Conservation (phyloP, 35 echinoderm and acorn worm genomes). For the Hemicentrotus pulcherrimus region DNA sequence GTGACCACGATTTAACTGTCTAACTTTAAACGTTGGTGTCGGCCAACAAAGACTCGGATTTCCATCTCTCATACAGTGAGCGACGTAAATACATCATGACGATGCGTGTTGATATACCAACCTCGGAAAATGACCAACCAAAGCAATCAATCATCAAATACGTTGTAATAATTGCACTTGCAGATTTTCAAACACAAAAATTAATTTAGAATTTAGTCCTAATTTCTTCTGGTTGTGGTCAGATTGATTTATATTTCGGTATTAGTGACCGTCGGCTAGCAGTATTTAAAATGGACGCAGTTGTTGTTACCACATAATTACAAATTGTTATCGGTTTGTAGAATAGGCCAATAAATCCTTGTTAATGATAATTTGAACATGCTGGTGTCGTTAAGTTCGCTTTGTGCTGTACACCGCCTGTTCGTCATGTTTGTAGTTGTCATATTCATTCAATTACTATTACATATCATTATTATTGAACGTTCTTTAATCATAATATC, state of each 20-base stretch:
- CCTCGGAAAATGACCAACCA: neutral
- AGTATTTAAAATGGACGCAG: neutral
- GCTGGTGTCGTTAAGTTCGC: too few species aligned
- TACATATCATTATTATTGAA: too few species aligned
- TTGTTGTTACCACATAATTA: neutral
- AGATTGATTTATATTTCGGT: neutral
- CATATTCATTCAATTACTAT: too few species aligned
- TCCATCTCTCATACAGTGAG: too few species aligned
- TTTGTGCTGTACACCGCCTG: too few species aligned
- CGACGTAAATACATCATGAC: neutral
- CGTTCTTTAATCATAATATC: too few species aligned
- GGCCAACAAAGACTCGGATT: too few species aligned
- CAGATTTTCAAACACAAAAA: neutral
- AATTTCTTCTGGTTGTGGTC: neutral
- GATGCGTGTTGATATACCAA: neutral
- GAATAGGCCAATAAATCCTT: neutral
- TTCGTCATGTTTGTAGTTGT: too few species aligned
- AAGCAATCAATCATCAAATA: neutral
- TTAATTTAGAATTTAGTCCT: neutral
- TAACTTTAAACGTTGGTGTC: too few species aligned
- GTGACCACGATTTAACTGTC: too few species aligned
- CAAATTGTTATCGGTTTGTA: neutral
- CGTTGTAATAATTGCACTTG: neutral
- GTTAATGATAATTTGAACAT: neutral
- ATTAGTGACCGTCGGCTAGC: neutral